phyloP scores from a whole-genome alignment of 2,113 vertebrate genomes.

The Meleagris gallopavo region DNA sequence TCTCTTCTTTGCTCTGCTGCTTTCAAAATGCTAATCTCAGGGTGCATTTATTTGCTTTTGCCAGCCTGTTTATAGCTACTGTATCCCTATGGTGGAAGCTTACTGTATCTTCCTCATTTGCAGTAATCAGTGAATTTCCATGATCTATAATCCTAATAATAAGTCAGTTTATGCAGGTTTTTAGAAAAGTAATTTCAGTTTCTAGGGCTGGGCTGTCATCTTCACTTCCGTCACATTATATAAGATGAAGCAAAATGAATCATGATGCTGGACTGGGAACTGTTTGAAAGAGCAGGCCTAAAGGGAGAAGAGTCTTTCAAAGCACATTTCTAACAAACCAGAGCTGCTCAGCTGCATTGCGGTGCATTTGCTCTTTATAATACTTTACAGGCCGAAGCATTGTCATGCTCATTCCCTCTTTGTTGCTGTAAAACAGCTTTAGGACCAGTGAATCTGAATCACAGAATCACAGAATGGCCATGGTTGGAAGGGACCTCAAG shows the following conservation, averaged over 20 bases:
- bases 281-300: background rate
- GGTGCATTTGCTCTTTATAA: background rate
- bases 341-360: background rate
- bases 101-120: conserved; percentile 56
- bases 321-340: background rate
- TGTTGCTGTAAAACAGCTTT: background rate
- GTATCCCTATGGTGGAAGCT: conserved; percentile 38
- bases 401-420: accelerated
- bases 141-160: conserved; percentile 35
- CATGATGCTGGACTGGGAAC: background rate
- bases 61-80: conserved; percentile 47
- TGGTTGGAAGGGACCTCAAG: too few relatives aligned
- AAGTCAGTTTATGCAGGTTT: conserved; percentile 21
- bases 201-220: conserved; percentile 5
- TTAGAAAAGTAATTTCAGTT: conserved; percentile 40
- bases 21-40: conserved; percentile 40
- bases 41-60: conserved; percentile 37
- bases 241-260: background rate
- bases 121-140: conserved; percentile 61
- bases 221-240: background rate
- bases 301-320: background rate
- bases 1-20: conserved; percentile 18
- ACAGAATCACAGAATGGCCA: too few relatives aligned
- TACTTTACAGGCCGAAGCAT: background rate
- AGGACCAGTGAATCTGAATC: background rate